Percentiles rank a stretch among this genome's conserved stretches.
Conservation (phyloP, 2,797 vertebrate species). For the Allobates femoralis region DNA sequence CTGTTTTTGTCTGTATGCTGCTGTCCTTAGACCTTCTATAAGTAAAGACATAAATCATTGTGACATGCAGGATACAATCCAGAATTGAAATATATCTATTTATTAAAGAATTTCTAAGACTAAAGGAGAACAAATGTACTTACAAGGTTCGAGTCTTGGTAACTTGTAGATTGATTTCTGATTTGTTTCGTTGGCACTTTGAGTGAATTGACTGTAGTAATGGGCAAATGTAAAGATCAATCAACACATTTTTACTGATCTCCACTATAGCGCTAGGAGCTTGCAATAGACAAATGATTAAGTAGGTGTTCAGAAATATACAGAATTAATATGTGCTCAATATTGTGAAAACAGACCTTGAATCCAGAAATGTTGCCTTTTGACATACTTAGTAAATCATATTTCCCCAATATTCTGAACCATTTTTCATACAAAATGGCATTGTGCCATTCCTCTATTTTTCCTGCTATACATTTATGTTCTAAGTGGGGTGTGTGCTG, state of each 20-base stretch:
- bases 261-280: not conserved
- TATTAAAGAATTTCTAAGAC: not conserved
- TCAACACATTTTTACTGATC: not conserved
- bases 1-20: not conserved
- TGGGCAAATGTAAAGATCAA: not conserved
- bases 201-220: not conserved
- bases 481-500: too few species aligned
- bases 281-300: not conserved
- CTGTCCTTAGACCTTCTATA: not conserved
- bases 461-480: too few species aligned
- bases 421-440: too few species aligned
- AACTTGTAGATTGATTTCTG: not conserved
- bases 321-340: not conserved
- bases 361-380: too few species aligned
- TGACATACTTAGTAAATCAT: too few species aligned
- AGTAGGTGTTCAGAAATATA: not conserved
- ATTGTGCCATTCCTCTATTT: too few species aligned
- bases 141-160: not conserved
- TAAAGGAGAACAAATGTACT: not conserved
- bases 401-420: too few species aligned
- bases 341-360: not conserved
- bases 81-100: slow-evolving; percentile 8
- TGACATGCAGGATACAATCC: not conserved
- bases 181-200: not conserved
- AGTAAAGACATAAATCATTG: not conserved